These are phyloP conservation scores for Paramisgurnus dabryanus DNA, from an alignment of 2,113 vertebrate species.

Conservation along the genomic window DNA sequence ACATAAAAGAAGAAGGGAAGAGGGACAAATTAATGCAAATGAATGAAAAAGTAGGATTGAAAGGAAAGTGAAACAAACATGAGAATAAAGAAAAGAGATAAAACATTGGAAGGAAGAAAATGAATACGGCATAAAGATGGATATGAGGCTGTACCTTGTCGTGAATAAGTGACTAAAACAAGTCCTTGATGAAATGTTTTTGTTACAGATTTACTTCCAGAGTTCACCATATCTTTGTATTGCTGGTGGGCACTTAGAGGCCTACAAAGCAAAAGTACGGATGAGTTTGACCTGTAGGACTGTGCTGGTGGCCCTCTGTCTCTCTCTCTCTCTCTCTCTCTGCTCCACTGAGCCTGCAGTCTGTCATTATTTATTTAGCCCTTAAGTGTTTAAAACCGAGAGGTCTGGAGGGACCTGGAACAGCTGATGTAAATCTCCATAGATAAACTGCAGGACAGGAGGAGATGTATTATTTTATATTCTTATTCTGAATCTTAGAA, in stretches of 20 bases:
- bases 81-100: not conserved
- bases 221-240: slow-evolving; percentile 84
- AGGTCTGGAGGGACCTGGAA: slow-evolving; percentile 71
- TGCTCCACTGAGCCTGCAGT: slow-evolving; percentile 62
- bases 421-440: slow-evolving; percentile 72
- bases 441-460: slow-evolving; percentile 51
- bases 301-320: slow-evolving; percentile 49
- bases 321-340: slow-evolving; percentile 66
- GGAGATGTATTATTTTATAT: slow-evolving; percentile 15
- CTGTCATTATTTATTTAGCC: slow-evolving; percentile 90
- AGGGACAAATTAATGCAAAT: not conserved
- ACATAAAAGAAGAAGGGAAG: not conserved
- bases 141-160: too few species aligned
- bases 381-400: slow-evolving; percentile 84
- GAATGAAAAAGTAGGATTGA: not conserved
- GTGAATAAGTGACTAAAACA: too few species aligned
- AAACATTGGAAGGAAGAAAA: too few species aligned
- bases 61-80: not conserved
- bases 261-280: slow-evolving; percentile 84
- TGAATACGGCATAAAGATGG: too few species aligned
- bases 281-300: slow-evolving; percentile 86
- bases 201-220: slow-evolving; percentile 51
- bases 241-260: slow-evolving; percentile 85
- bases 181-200: too few species aligned
- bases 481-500: slow-evolving; percentile 12